Evolutionary conservation across 2,797 vertebrate genomes (phyloP).

Genomic region (Morelia viridis): DNA sequence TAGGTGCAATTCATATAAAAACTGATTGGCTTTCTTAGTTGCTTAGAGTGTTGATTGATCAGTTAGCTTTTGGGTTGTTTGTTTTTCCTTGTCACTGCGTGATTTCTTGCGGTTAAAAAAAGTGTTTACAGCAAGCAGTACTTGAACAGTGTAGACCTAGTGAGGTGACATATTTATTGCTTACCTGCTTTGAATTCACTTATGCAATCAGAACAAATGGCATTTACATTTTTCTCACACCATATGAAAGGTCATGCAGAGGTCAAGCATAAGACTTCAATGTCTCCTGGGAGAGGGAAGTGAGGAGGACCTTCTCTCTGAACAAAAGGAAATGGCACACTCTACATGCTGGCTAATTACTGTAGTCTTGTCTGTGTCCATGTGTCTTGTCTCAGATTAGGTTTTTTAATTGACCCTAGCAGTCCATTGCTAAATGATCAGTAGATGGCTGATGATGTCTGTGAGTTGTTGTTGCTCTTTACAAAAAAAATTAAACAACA

Average conservation of each 20-base stretch:
- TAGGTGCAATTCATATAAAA: background rate
- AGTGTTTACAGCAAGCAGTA: constrained; percentile 84
- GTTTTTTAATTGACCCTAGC: constrained; percentile 40
- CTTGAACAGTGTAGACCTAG: constrained; percentile 77
- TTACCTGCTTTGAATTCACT: constrained; percentile 40
- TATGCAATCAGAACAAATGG: constrained; percentile 8
- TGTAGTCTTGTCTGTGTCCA: constrained; percentile 53
- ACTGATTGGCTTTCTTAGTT: background rate
- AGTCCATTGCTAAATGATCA: constrained; percentile 34
- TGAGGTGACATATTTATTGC: constrained; percentile 40
- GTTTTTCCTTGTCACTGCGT: constrained; percentile 10
- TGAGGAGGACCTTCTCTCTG: constrained; percentile 31
- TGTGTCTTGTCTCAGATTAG: constrained; percentile 14
- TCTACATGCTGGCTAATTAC: background rate
- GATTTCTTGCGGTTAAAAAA: constrained; percentile 46
- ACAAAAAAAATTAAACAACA: constrained; percentile 42
- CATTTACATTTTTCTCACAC: constrained; percentile 13
- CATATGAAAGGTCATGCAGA: background rate
- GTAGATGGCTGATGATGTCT: constrained; percentile 48
- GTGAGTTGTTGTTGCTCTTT: constrained; percentile 60
- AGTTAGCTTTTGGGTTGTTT: constrained; percentile 20
- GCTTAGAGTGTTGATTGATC: constrained; percentile 3
- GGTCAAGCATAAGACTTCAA: background rate
- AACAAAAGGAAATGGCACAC: constrained; percentile 28
- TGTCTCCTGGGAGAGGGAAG: constrained; percentile 28